Percentiles rank a stretch among this genome's conserved stretches.
Conservation (phyloP, 1,140 invertebrate species). For the Cheumatopsyche charites region DNA sequence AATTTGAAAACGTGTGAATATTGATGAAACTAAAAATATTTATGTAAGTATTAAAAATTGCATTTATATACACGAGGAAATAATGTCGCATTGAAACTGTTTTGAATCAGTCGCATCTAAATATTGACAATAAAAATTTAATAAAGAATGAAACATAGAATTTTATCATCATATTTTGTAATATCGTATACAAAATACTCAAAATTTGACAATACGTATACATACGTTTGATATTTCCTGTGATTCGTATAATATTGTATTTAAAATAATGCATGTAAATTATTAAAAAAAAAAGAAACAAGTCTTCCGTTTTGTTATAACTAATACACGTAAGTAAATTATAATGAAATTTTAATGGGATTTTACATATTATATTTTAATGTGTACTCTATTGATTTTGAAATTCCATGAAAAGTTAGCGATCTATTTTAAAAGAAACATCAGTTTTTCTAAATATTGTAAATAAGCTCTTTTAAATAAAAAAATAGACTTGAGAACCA, state of each 20-base stretch:
- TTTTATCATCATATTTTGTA: slow-evolving; percentile 39
- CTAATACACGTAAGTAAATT: slow-evolving; percentile 14
- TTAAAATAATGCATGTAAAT: not conserved
- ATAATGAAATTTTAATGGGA: slow-evolving; percentile 6
- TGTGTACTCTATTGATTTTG: not conserved
- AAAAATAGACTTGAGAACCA: too few species aligned
- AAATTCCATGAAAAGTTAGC: too few species aligned
- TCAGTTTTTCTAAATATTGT: too few species aligned
- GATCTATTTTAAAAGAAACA: too few species aligned
- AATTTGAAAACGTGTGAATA: too few species aligned
- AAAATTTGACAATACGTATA: slow-evolving; percentile 10
- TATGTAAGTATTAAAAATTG: too few species aligned
- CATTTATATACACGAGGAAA: too few species aligned
- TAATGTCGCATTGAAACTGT: not conserved
- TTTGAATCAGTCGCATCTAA: slow-evolving; percentile 14
- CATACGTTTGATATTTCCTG: slow-evolving; percentile 14
- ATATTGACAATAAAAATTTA: slow-evolving; percentile 40
- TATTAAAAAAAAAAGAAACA: slow-evolving; percentile 40
- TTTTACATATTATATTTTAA: not conserved
- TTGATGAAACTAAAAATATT: too few species aligned
- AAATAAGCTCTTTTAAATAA: too few species aligned
- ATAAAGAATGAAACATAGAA: too few species aligned
- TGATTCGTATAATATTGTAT: slow-evolving; percentile 22
- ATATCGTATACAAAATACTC: slow-evolving; percentile 36
- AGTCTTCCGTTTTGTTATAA: slow-evolving; percentile 46